These are phyloP conservation scores for Cotesia typhae DNA, from an alignment of 1,140 invertebrate genomes.

Conservation along the genomic window DNA sequence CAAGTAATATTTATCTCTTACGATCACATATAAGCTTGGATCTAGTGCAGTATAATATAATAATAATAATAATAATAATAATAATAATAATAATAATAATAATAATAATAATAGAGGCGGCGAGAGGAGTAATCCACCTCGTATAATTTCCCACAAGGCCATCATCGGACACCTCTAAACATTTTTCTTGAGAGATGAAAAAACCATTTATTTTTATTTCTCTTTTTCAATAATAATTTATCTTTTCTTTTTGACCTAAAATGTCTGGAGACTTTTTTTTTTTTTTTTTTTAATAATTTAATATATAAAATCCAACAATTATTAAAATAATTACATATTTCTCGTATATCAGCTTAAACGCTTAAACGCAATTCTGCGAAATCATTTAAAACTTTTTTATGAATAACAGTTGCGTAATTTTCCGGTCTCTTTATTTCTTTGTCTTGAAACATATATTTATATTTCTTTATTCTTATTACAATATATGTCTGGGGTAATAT, in stretches of 20 bases:
- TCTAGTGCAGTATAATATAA: no score
- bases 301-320: not conserved
- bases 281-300: not conserved
- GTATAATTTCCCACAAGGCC: slow-evolving; percentile 30
- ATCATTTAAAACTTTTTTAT: not conserved
- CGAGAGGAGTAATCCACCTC: not conserved
- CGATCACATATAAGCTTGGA: slow-evolving; percentile 5
- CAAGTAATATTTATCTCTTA: not conserved
- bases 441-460: slow-evolving; percentile 9
- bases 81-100: no score
- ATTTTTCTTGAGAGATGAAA: not conserved
- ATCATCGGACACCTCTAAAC: slow-evolving; percentile 7
- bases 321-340: slow-evolving; percentile 26
- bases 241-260: not conserved
- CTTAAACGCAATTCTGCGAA: not conserved
- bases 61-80: no score
- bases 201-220: slow-evolving; percentile 11
- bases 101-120: no score
- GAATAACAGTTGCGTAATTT: slow-evolving; percentile 25
- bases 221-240: not conserved
- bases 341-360: no score
- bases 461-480: no score
- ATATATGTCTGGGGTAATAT: no score
- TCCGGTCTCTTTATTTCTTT: slow-evolving; percentile 27
- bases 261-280: not conserved